Conservation (phyloP, 2,113 vertebrate genomes). For the Riparia riparia region DNA sequence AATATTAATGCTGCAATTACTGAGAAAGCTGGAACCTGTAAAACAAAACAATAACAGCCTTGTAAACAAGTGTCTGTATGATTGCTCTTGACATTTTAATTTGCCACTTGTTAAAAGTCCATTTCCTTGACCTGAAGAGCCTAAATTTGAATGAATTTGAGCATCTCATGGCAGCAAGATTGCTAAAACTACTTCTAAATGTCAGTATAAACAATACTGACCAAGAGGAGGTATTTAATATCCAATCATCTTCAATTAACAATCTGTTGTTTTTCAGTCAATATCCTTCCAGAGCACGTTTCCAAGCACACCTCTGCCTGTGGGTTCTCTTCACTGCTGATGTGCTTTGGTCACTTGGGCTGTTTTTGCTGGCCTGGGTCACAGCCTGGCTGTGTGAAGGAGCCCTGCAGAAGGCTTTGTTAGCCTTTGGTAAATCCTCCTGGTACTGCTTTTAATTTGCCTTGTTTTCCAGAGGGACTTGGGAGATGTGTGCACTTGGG, state of each 20-base stretch:
- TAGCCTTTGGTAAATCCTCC: not conserved
- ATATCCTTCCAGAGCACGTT: not conserved
- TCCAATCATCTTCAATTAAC: not conserved
- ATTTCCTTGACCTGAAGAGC: conserved; percentile 62
- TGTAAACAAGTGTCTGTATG: conserved; percentile 63
- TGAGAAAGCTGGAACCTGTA: conserved; percentile 8
- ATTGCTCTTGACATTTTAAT: conserved; percentile 78
- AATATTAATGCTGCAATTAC: conserved; percentile 27
- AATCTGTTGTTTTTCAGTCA: not conserved
- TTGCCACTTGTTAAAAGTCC: conserved; percentile 65
- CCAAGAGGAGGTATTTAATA: not conserved
- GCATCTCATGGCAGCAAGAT: not conserved
- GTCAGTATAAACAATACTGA: not conserved
- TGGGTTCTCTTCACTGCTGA: not conserved
- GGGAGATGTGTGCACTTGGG: not conserved
- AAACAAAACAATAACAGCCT: conserved; percentile 55
- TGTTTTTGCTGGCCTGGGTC: not conserved
- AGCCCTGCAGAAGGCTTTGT: not conserved
- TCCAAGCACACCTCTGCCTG: not conserved
- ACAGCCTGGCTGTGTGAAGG: not conserved
- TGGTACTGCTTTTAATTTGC: not conserved
- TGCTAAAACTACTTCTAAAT: conserved; percentile 35
- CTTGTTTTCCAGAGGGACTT: not conserved
- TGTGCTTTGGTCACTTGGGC: not conserved
- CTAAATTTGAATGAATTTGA: conserved; percentile 62